These are phyloP conservation scores for Sebastes vulpes DNA, from an alignment of 2,797 vertebrate genomes.

Conservation along the genomic window DNA sequence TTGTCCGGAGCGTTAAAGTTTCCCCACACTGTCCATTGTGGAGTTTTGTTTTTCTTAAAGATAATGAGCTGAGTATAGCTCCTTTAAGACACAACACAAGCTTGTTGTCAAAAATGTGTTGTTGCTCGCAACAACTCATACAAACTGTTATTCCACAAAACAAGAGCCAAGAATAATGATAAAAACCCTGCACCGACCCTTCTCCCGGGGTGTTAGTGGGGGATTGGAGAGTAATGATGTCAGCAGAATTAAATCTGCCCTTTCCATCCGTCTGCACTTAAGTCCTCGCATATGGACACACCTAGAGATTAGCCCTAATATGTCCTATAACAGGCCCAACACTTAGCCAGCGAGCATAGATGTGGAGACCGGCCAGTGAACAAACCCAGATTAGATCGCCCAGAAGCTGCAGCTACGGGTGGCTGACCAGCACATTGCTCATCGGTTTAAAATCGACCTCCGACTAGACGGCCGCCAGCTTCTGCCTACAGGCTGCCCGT, in stretches of 20 bases:
- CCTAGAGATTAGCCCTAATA: conserved; percentile 76
- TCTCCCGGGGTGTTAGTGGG: conserved; percentile 17
- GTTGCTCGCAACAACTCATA: background rate
- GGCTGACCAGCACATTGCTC: conserved; percentile 51
- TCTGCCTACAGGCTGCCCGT: conserved; percentile 52
- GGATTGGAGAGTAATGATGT: conserved; percentile 68
- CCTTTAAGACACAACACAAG: conserved; percentile 1
- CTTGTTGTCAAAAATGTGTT: conserved; percentile 14
- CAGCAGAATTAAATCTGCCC: conserved; percentile 71
- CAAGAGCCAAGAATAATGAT: background rate
- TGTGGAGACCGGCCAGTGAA: conserved; percentile 52
- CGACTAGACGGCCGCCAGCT: conserved; percentile 37
- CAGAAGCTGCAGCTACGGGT: conserved; percentile 40
- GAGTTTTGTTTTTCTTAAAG: conserved; percentile 22
- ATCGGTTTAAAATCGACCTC: conserved; percentile 54
- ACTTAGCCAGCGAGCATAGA: conserved; percentile 31
- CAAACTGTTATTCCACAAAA: conserved; percentile 9
- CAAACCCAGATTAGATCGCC: conserved; percentile 64
- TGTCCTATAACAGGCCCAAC: conserved; percentile 48
- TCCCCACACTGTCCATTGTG: conserved; percentile 11
- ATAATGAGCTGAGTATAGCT: conserved; percentile 28
- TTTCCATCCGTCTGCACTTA: conserved; percentile 64
- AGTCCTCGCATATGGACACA: conserved; percentile 66
- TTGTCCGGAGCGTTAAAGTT: conserved; percentile 25
- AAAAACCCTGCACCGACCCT: background rate